phyloP scores from a whole-genome alignment of 1,140 invertebrate species.

The Papilio aristodemus region DNA sequence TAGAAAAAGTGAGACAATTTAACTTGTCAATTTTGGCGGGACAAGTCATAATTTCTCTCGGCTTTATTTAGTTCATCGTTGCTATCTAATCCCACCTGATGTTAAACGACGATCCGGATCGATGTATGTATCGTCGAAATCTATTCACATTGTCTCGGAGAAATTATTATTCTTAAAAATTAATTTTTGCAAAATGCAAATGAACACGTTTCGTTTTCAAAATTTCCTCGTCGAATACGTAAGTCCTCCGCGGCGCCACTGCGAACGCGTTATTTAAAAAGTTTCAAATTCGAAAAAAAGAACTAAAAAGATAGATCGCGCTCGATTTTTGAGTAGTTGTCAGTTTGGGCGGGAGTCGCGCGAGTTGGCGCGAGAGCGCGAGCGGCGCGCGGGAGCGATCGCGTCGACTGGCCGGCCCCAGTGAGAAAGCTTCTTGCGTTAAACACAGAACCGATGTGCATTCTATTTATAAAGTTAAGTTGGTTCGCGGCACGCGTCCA shows the following conservation, averaged over 20 bases:
- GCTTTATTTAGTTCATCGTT: constrained; percentile 17
- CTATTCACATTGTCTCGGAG: constrained; percentile 18
- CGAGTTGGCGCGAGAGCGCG: constrained; percentile 50
- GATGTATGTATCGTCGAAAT: neutral
- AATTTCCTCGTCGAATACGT: constrained; percentile 18
- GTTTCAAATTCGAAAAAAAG: constrained; percentile 45
- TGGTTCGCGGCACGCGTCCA: constrained; percentile 58
- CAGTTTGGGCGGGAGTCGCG: constrained; percentile 54
- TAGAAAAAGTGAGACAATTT: constrained; percentile 2
- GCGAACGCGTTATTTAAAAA: constrained; percentile 42
- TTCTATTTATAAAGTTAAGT: constrained; percentile 76
- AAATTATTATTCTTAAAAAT: constrained; percentile 14
- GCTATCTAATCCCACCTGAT: constrained; percentile 25
- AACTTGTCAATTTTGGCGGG: constrained; percentile 32
- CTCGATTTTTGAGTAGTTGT: constrained; percentile 48
- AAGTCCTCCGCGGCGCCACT: constrained; percentile 40
- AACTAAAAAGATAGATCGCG: constrained; percentile 41
- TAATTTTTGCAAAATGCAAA: constrained; percentile 26
- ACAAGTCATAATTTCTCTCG: constrained; percentile 1
- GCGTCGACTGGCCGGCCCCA: constrained; percentile 67
- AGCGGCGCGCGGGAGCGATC: constrained; percentile 62
- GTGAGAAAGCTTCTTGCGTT: constrained; percentile 72
- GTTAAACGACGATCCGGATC: constrained; percentile 11
- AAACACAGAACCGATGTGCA: constrained; percentile 68
- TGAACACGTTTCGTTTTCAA: constrained; percentile 32